Base-by-base conservation (phyloP, 2,113 vertebrate species). In the Scophthalmus maximus region DNA sequence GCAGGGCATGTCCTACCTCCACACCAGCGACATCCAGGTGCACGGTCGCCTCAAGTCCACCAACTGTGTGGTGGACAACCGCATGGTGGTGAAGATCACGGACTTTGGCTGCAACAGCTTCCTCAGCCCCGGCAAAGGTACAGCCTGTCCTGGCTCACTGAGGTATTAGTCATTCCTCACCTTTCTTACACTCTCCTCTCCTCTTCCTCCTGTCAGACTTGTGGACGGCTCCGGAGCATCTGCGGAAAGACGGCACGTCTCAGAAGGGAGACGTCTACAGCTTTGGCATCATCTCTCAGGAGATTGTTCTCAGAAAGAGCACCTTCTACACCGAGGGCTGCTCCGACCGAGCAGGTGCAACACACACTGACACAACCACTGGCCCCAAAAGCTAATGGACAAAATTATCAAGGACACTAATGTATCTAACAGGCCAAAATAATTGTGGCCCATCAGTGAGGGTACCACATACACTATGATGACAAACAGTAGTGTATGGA, bases 41-140 rank as follows among this genome's bases (percentile, higher is more conserved):
- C 98, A 99, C 0, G 97, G 97, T 2, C 95, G 95, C 49, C 95
- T 99, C 67, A 99, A 99, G 82, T 99, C 98, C 73, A 98, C 96
- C 58, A 99, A 97, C 86, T 99, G 98, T 46, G 97, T 99, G 40
- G 95, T 99, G 38, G 97, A 99, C 86, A 98, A 92, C 26, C 95
- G 97, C 27, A 98, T 99, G 98, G 96, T 98, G 69, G 97, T 99
- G 72, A 99, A 99, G 91, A 98, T 99, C 89, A 98, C 97, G 0
- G 96, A 97, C 86, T 99, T 98, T 79, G 96, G 97, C 62, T 97
- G 95, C 83, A 98, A 96, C 86, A 95, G 93, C 64, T 96, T 98
- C 77, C 93, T 97, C 0, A 92, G 89, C 81, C 93, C 94, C 6
- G 94, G 73, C 46, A 95, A 92, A 96, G 96, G 97, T 98, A 61